Conservation (phyloP, 2,113 vertebrate species). For the Ictalurus punctatus region DNA sequence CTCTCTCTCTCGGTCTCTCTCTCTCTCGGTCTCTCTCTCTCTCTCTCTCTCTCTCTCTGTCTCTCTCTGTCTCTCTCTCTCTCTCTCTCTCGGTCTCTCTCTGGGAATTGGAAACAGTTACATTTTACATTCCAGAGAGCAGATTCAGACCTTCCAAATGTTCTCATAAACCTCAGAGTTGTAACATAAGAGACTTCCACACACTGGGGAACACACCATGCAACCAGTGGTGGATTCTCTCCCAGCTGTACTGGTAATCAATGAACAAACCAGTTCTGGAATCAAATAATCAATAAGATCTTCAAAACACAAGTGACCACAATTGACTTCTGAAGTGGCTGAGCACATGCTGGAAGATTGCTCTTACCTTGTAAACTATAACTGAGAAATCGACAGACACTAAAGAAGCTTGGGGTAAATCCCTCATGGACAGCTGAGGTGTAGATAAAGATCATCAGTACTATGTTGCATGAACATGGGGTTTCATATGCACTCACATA, state of each 20-base stretch:
- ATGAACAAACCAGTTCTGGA: slow-evolving; percentile 53
- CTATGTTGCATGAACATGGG: background rate
- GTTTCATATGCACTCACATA: background rate
- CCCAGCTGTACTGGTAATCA: slow-evolving; percentile 43
- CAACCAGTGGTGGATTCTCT: slow-evolving; percentile 1
- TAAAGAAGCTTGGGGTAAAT: background rate
- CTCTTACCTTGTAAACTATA: background rate
- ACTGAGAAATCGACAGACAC: slow-evolving; percentile 18
- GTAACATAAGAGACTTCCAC: background rate
- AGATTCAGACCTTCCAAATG: slow-evolving; percentile 5
- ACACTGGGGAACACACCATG: slow-evolving; percentile 1
- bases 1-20: background rate
- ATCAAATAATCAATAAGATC: slow-evolving; percentile 56
- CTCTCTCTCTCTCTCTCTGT: background rate
- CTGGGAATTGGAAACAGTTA: slow-evolving; percentile 11
- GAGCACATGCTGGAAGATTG: slow-evolving; percentile 2
- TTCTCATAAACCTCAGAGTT: slow-evolving; percentile 14
- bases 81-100: too few relatives aligned
- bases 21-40: background rate
- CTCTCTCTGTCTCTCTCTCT: too few relatives aligned
- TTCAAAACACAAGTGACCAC: slow-evolving; percentile 44
- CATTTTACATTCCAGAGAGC: slow-evolving; percentile 2
- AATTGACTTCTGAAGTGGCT: slow-evolving; percentile 34
- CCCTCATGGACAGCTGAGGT: background rate
- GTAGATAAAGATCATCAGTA: background rate